Conservation (phyloP, 2,797 vertebrate species). For the Phrynocephalus guinanensis region DNA sequence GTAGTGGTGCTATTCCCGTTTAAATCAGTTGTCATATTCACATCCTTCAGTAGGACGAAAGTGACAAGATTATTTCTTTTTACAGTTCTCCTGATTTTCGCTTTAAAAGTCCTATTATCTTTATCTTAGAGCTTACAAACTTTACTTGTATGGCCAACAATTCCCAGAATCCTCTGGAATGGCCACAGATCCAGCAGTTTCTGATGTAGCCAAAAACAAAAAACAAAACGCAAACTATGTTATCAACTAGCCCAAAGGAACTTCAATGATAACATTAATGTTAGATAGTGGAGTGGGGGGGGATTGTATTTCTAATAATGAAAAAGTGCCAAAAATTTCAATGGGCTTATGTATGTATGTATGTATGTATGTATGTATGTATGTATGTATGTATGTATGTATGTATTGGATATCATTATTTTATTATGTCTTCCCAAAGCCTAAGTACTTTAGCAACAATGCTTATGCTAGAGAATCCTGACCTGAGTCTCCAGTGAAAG, state of each 20-base stretch:
- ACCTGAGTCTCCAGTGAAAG: no score
- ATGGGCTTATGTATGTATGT: no score
- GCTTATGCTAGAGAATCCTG: no score
- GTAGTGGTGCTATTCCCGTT: not conserved
- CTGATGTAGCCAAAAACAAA: no score
- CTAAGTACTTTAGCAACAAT: no score
- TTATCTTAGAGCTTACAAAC: not conserved
- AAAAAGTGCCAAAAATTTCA: not conserved
- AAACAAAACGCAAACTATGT: not conserved
- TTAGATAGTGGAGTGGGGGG: not conserved
- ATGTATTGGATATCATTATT: no score
- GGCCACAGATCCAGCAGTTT: no score
- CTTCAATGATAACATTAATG: not conserved
- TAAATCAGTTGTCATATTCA: not conserved
- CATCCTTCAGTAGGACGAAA: not conserved
- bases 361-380: no score
- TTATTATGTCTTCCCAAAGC: no score
- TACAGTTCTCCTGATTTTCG: not conserved
- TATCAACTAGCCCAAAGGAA: not conserved
- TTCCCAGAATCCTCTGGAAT: no score
- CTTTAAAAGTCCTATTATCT: not conserved
- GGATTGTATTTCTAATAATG: not conserved
- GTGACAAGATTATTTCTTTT: conserved; percentile 2
- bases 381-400: no score
- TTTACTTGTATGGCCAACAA: no score